Percentiles rank a stretch among this genome's conserved stretches.
Evolutionary conservation across 2,797 vertebrate species (phyloP).

Genomic region (Arremon aurantiirostris): DNA sequence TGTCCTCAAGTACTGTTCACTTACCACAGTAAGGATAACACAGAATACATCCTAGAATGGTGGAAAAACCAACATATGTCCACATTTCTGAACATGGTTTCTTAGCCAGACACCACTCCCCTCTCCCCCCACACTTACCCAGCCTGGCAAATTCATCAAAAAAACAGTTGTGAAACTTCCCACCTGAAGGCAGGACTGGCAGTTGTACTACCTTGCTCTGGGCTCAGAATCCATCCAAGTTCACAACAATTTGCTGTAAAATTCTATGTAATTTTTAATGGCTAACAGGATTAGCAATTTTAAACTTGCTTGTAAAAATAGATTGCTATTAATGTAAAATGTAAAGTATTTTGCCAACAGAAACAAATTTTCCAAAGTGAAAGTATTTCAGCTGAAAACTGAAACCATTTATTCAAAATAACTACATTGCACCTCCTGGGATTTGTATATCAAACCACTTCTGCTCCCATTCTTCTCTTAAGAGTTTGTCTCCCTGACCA

Average conservation of each 20-base stretch:
- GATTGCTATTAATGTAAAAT: background rate
- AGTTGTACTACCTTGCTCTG: background rate
- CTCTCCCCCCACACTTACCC: rapidly evolving
- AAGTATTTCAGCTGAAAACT: background rate
- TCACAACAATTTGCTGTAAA: background rate
- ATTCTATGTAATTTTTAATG: background rate
- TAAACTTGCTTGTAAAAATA: background rate
- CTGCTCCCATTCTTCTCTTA: background rate
- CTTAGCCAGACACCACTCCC: background rate
- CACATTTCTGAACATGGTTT: rapidly evolving
- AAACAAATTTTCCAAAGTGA: background rate
- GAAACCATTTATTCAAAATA: background rate
- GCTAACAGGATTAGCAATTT: background rate
- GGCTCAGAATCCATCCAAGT: background rate
- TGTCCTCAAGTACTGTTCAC: background rate
- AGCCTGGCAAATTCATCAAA: background rate
- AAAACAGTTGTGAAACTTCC: background rate
- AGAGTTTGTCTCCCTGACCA: background rate
- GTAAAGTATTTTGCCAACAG: background rate
- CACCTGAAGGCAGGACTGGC: background rate
- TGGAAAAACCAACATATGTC: background rate
- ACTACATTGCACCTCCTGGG: background rate
- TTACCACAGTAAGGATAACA: background rate
- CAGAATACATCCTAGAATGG: background rate
- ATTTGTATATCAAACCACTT: background rate